Evolutionary conservation across 37 sponge, comb jelly and placozoan genomes (phyloP), one percentile per base, ranked within the genome.

Genomic region (Eunapius fragilis): DNA sequence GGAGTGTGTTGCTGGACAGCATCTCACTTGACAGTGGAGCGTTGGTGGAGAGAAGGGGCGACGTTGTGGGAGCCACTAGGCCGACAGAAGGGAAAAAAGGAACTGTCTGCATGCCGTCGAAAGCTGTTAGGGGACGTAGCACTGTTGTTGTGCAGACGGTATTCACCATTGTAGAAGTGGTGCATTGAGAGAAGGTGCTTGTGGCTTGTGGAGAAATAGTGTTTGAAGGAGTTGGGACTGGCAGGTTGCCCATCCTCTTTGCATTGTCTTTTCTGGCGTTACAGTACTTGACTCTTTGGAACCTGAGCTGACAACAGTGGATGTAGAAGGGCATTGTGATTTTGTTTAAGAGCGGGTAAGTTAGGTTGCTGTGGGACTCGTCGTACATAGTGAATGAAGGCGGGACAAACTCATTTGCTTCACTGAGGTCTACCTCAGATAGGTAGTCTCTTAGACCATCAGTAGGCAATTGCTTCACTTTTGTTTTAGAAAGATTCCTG

Each of bases 291-390:
- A 35, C 9, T 22, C 30, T 35, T 10, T 58, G 70, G 9, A 2
- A 19, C 58, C 49, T 26, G 31, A 84, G 25, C 49, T 80, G 85
- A 35, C 92, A 92, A 77, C 92, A 92, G 73, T 80, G 82, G 31
- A 82, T 80, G 28, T 83, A 86, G 70, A 88, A 92, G 12, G 68
- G 35, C 35, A 92, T 79, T 2, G 7, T 23, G 12, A 84, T 82
- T 14, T 75, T 2, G 2, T 76, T 74, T 31, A 92, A 67, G 13
- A 77, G 34, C 10, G 89, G 92, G 41, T 79, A 92, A 22, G 85
- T 77, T 12, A 30, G 81, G 45, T 85, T 81, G 30, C 12, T 0
- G 25, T 33, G 74, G 2, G 36, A 71, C 2, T 32, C 75, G 12
- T 68, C 67, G 27, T 0, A 2, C 19, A 2, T 67, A 50, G 33